Base-by-base conservation (phyloP, 2,113 vertebrate genomes). In the Riparia riparia region DNA sequence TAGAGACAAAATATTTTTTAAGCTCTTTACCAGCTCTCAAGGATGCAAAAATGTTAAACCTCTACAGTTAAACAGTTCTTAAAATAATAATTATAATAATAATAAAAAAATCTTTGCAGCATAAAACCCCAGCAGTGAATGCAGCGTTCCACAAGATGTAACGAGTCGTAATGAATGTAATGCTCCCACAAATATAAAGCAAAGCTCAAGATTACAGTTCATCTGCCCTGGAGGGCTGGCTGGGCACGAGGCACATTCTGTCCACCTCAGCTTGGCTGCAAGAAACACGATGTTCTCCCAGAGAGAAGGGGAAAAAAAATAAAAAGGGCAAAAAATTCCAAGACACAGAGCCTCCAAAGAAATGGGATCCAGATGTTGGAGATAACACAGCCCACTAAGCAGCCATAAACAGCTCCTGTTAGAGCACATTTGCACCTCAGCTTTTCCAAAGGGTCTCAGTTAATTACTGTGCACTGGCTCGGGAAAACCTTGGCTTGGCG, bases 311-410 rank as follows among this genome's bases (percentile, higher is more conserved):
- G 10, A 11, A 8, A 2, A 4, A 11, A 20, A 47, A 84, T 54
- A 63, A 94, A 96, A 89, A 20, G 6, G 78, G 50, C 25, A 89
- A 93, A 95, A 96, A 97, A 98, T 98, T 98, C 97, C 96, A 97
- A 95, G 97, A 97, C 97, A 89, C 86, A 50, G 92, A 97, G 96
- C 92, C 96, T 98, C 96, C 97, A 88, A 76, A 95, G 81, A 97
- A 98, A 98, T 98, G 86, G 90, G 94, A 96, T 98, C 98, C 98
- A 98, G 98, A 98, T 98, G 98, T 97, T 88, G 92, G 91, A 92
- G 94, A 96, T 96, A 97, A 94, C 95, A 96, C 86, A 97, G 92
- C 93, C 95, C 93, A 91, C 95, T 95, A 53, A 95, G 96, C 95
- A 93, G 95, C 96, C 95, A 95, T 95, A 97, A 97, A 97, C 95